Conservation (phyloP, 2,797 vertebrate genomes). For the Coregonus suidteri region DNA sequence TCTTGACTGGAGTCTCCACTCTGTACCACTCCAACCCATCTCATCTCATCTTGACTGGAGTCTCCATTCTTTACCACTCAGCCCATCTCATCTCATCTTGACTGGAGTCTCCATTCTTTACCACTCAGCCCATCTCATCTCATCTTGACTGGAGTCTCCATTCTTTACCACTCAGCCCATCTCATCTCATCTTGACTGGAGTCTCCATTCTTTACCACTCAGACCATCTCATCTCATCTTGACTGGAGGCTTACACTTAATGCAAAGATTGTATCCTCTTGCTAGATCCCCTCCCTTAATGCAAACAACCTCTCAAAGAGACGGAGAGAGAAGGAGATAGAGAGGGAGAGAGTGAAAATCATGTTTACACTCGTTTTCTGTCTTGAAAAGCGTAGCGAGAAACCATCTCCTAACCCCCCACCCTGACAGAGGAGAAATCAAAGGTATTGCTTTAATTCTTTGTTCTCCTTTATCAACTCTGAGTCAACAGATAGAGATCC, state of each 20-base stretch:
- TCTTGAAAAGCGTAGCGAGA: background rate
- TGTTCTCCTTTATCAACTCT: background rate
- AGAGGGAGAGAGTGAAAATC: background rate
- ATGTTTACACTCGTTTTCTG: background rate
- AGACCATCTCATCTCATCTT: background rate
- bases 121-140: too few species aligned
- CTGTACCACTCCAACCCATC: too few species aligned
- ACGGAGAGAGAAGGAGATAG: background rate
- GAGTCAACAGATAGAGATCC: background rate
- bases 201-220: too few species aligned
- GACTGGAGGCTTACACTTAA: background rate
- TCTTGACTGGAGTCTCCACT: background rate
- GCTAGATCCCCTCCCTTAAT: background rate
- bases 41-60: too few species aligned
- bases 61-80: too few species aligned
- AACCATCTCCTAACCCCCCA: background rate
- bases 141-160: too few species aligned
- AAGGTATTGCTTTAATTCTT: too few species aligned
- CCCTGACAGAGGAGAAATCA: background rate
- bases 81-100: too few species aligned
- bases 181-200: too few species aligned
- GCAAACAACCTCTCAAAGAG: constrained; percentile 1
- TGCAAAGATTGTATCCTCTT: background rate
- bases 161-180: too few species aligned
- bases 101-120: too few species aligned